A percentile compares a stretch with the other conserved stretches of the same genome.
These are phyloP conservation scores for Teleogryllus occipitalis DNA, from an alignment of 1,140 invertebrate genomes.

Conservation along the genomic window DNA sequence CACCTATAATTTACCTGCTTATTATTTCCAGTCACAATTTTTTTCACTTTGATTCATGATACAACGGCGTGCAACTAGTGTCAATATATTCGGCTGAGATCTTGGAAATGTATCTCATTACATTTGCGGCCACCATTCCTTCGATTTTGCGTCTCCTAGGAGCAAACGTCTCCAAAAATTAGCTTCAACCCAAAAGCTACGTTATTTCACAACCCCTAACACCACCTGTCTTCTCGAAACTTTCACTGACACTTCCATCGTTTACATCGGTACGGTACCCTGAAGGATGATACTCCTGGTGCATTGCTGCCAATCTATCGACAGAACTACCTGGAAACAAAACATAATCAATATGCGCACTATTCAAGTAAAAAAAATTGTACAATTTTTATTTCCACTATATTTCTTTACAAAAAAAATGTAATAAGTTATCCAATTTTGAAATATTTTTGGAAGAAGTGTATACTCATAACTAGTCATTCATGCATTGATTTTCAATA, in stretches of 20 bases:
- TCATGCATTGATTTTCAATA: too few species aligned
- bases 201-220: background rate
- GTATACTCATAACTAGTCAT: too few species aligned
- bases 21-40: background rate
- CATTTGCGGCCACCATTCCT: background rate
- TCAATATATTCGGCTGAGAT: background rate
- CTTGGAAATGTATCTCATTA: background rate
- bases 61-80: background rate
- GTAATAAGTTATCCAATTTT: background rate
- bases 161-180: background rate
- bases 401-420: background rate
- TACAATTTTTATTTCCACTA: background rate
- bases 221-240: background rate
- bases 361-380: background rate
- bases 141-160: background rate
- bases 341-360: background rate
- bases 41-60: background rate
- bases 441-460: background rate
- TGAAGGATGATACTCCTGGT: background rate
- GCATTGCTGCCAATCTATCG: background rate
- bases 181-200: background rate
- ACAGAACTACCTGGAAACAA: background rate
- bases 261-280: background rate
- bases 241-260: background rate
- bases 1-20: too few species aligned